Base-by-base conservation (phyloP, 2,888 invertebrate genomes). In the Napeogenes sylphis region DNA sequence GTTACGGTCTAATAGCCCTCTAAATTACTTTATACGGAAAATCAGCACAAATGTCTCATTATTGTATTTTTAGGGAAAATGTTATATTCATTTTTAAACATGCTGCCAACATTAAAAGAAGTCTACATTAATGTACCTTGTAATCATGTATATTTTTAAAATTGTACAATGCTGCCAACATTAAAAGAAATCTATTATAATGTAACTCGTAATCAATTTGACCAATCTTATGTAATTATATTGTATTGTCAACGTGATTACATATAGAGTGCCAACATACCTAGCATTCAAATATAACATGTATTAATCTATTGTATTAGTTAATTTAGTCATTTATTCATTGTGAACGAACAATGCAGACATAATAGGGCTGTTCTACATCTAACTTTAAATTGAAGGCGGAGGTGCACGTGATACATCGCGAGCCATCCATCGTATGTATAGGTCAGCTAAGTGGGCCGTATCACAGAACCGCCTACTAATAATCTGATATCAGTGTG, bases 1-100 rank as follows among this genome's bases (percentile, higher is more conserved):
- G 68, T 71, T 71, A 68, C 64, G 45, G 45, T 60, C 67, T 75
- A 75, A 75, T 75, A 73, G 68, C 53, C 56, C 67, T 63, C 58
- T 65, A 53, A 56, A 53, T 56, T 47, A 56, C 21, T 51, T 51
- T 51, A 51, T 51, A 30, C 51, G 21, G 10, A 51, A 51, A 51
- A 51, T 30, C 30, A 51, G 21, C 30, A 10, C 51, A 10, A 51
- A 51, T 30, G 30, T 30, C 51, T 51, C 51, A 51, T 51, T 51
- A 8, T 10, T 51, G 21, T 30, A 51, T 47, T n/a, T n/a, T 47
- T 47, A 51, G 30, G 51, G 30, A 51, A 51, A 30, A 30, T 30
- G 30, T 30, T 30, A 21, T 51, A 8, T 30, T 30, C 42, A 42
- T 42, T 42, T 42, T 42, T 6, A 42, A 10, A 6, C 38, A 4